Base-by-base conservation (phyloP, 2,888 invertebrate species). In the Oscheius myriophilus region DNA sequence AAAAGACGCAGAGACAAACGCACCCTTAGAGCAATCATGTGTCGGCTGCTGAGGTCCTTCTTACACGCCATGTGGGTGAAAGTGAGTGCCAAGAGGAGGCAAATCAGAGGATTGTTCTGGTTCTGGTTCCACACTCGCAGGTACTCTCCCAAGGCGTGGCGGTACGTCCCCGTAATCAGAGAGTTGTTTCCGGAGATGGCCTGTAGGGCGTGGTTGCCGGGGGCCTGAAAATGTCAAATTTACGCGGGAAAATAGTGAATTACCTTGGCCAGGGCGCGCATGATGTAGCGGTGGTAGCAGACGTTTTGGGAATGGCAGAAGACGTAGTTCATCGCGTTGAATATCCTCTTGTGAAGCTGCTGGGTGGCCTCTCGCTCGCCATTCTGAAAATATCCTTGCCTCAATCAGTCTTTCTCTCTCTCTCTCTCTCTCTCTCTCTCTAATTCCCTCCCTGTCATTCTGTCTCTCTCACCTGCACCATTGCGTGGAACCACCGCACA, bases 1-100 rank as follows among this genome's bases (percentile, higher is more conserved):
- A 7, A 46, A 61, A 14, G 11, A 16, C 0, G 21, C 2, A 53
- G 42, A 61, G 2, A n/a, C 16, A 16, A 39, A 63, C 68, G 23
- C 12, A 81, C 83, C 49, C 84, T 62, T 11, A 81, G 55, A 9
- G 80, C 76, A 9, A 85, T 71, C 71, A 85, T 75, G 66, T 85
- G 85, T 16, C 82, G 45, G 61, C 78, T 79, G 42, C 80, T 81
- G 42, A 85, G 77, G 66, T 85, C 84, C 71, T 84, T 85, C 62
- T 85, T 85, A 71, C 83, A 84, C 0, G 85, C 72, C 82, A 85
- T 85, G 67, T 85, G 85, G 6, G 77, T 80, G 67, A 85, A 85
- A 0, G 84, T 84, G 41, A 85, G 76, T 3, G 76, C 82, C 43
- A 85, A 77, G 25, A 85, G 72, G 16, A 85, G 70, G 61, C 81